Base-by-base conservation (phyloP, 2,797 vertebrate genomes). In the Chloroceryle inda region DNA sequence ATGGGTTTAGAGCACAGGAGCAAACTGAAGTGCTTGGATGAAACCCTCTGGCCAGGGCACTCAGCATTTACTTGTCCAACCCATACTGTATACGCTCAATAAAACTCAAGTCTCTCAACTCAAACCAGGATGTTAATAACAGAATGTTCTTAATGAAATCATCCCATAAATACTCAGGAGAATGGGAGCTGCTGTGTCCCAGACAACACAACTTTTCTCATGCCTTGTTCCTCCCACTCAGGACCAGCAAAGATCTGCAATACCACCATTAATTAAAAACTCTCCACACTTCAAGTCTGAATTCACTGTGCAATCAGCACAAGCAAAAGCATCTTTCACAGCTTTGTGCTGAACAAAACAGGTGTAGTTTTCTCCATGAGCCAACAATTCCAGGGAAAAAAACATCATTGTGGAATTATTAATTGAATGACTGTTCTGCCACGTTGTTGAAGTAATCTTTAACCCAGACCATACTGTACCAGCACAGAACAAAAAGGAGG, bases 121-220 rank as follows among this genome's bases (percentile, higher is more conserved):
- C 21, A n/a, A 61, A n/a, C 17, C 10, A 14, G 63, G 40, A n/a
- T 17, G 29, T 26, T 76, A 44, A 62, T n/a, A 45, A 61, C 4
- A 40, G 13, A 11, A 49, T 45, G 18, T 50, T 61, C 68, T 71
- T 59, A 50, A 52, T 56, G 56, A 44, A 55, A 2, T 31, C 2
- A 0, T 33, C 12, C 0, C 3, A 72, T 47, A 11, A 17, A n/a
- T 11, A 20, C 45, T 40, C n/a, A 29, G 42, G 19, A n/a, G 42
- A 67, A 31, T 0, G 1, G 63, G 61, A 37, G 42, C 42, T 64
- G 62, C 13, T 13, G 33, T 4, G 18, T 17, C 31, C 67, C 49
- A 21, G 47, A 29, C 4, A 4, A 27, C 29, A 4, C 31, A 21
- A 26, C 37, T 47, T 50, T 69, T 67, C 77, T 55, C 3, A 0